Evolutionary conservation across 1,140 invertebrate genomes (phyloP), one percentile per base, ranked within the genome.

Genomic region (Physella acuta): DNA sequence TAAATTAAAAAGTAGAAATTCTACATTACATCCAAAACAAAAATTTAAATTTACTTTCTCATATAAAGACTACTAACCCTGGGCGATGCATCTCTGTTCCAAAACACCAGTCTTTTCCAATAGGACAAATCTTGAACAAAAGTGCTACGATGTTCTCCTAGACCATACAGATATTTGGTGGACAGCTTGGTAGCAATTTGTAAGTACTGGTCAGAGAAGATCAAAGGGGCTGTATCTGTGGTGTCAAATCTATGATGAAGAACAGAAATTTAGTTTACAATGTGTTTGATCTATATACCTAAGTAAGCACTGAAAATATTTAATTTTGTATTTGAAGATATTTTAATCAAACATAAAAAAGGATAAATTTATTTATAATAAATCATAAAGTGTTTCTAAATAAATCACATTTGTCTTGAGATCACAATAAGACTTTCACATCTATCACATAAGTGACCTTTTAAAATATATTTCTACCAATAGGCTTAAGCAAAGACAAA

Each of bases 211-310:
- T 86, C 82, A 11, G 79, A 74, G 70, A 84, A 85, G 20, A 82
- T 70, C 16, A 85, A 52, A 51, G 77, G 88, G n/a, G 90, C 91
- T n/a, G 60, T 60, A 63, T 51, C 55, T 14, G 24, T 56, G 0
- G 74, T 71, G 55, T 75, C 73, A 70, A 80, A 80, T 49, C 76
- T 80, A 51, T 36, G 72, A 55, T 14, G n/a, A 33, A 37, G 62
- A 30, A 71, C n/a, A n/a, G n/a, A n/a, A n/a, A n/a, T n/a, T n/a
- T n/a, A n/a, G n/a, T n/a, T n/a, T n/a, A n/a, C n/a, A n/a, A n/a
- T n/a, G n/a, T n/a, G n/a, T n/a, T 52, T 55, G 51, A 37, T 44
- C 14, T 24, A 34, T 28, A 11, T 16, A 51, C 24, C 17, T 44
- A n/a, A 16, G 17, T 44, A 31, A 49, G 24, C 8, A 14, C 3